Conservation (phyloP, 2,888 invertebrate genomes). For the Cerceris ruficornis region DNA sequence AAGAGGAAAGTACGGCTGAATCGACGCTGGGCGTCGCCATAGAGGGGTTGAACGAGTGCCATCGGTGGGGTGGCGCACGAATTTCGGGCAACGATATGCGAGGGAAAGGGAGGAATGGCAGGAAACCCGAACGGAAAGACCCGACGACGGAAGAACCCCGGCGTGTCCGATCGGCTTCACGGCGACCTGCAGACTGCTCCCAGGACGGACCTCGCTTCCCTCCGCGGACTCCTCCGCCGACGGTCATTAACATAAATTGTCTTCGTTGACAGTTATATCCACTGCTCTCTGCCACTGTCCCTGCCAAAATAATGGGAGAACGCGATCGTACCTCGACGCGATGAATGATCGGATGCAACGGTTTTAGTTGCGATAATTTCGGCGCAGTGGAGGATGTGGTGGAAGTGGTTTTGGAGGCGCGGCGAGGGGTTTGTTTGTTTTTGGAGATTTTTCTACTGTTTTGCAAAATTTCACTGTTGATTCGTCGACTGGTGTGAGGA, state of each 20-base stretch:
- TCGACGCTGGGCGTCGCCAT: conserved; percentile 80
- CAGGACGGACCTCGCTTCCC: conserved; percentile 58
- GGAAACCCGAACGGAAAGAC: conserved; percentile 20
- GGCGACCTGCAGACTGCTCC: conserved; percentile 78
- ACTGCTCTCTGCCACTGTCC: conserved; percentile 64
- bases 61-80: conserved; percentile 47
- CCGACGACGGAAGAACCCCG: conserved; percentile 10
- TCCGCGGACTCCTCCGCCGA: conserved; percentile 71
- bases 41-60: conserved; percentile 67
- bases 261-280: conserved; percentile 84
- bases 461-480: no score
- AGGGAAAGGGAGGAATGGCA: conserved; percentile 50
- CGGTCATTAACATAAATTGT: conserved; percentile 84
- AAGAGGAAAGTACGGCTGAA: conserved; percentile 58
- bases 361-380: no score
- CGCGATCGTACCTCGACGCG: no score
- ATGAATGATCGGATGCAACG: no score
- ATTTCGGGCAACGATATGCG: conserved; percentile 43
- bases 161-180: conserved; percentile 74
- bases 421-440: no score
- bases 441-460: no score
- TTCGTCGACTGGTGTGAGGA: no score
- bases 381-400: no score
- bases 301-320: conserved; percentile 50
- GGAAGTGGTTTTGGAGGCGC: no score